Evolutionary conservation across 1,140 invertebrate species (phyloP).

Genomic region (Homarus americanus): DNA sequence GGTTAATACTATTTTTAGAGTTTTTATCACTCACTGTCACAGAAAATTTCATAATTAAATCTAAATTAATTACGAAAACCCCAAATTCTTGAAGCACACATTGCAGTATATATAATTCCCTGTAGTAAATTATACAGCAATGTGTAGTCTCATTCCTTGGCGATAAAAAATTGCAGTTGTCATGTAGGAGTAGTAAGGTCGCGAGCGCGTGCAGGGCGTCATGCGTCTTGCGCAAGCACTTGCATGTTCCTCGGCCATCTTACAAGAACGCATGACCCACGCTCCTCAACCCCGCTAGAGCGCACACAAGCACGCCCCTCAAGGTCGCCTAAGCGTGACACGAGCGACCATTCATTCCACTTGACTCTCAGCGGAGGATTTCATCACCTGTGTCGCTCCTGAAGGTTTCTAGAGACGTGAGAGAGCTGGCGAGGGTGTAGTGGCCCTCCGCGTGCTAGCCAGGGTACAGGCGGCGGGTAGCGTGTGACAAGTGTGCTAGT

Average conservation of each 20-base stretch:
- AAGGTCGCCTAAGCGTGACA: background rate
- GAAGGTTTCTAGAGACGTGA: background rate
- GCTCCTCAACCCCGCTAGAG: background rate
- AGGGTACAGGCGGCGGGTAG: background rate
- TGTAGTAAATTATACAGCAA: too few species aligned
- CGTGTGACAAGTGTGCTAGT: constrained; percentile 4
- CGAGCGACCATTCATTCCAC: background rate
- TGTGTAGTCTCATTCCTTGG: too few species aligned
- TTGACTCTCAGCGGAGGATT: background rate
- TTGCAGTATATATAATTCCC: too few species aligned
- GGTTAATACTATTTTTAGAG: too few species aligned
- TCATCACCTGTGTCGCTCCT: background rate
- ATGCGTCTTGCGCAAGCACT: background rate
- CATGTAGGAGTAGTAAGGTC: too few species aligned
- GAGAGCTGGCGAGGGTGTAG: background rate
- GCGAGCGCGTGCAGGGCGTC: too few species aligned
- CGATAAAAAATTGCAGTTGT: too few species aligned
- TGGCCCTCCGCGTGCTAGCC: background rate
- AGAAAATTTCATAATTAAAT: too few species aligned
- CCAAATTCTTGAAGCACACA: too few species aligned
- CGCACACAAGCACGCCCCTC: background rate
- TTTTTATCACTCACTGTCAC: too few species aligned
- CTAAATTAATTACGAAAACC: too few species aligned
- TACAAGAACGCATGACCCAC: background rate
- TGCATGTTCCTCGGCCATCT: background rate